Evolutionary conservation across 2,888 invertebrate genomes (phyloP), one percentile per base, ranked within the genome.

Genomic region (Scrobipalpa costella): DNA sequence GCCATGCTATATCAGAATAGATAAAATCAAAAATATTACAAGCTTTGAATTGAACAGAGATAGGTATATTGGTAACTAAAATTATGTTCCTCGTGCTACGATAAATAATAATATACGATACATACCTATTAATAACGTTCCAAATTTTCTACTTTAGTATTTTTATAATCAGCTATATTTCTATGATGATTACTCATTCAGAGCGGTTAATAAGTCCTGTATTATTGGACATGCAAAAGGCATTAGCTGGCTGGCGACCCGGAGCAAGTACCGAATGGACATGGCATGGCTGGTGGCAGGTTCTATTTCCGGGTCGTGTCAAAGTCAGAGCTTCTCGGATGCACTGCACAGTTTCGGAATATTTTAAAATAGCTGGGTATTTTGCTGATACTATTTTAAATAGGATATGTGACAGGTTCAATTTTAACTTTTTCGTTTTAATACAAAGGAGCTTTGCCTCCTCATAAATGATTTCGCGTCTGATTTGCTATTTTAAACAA

Each of bases 211-310:
- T 50, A 9, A 52, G 8, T 21, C 13, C 9, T 27, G 13, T 44
- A 52, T 71, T 68, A 67, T 74, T 70, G 62, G 67, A 72, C 75
- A 76, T 75, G 73, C 71, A 73, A 74, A 71, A 67, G 66, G 68
- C 71, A 70, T 71, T 74, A 68, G 52, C 71, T 71, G 66, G 60
- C 69, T 7, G 77, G 77, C 73, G 76, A 74, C 71, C 27, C 27
- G 27, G 2, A 5, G 27, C 27, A 27, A 27, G 5, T 27, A 27
- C 2, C 27, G 27, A 63, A 67, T 66, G 68, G 71, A 74, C 65
- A 75, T 67, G 21, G 63, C 69, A 40, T 40, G 44, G 1, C 44
- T 1, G 15, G 44, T 55, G 73, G 74, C 71, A 58, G 57, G 70
- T 72, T 73, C 68, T 68, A 77, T 77, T 77, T 73, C 57, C 57